Evolutionary conservation across 2,888 invertebrate species (phyloP), one percentile per base, ranked within the genome.

Genomic region (Melikaiella ostensackeni): DNA sequence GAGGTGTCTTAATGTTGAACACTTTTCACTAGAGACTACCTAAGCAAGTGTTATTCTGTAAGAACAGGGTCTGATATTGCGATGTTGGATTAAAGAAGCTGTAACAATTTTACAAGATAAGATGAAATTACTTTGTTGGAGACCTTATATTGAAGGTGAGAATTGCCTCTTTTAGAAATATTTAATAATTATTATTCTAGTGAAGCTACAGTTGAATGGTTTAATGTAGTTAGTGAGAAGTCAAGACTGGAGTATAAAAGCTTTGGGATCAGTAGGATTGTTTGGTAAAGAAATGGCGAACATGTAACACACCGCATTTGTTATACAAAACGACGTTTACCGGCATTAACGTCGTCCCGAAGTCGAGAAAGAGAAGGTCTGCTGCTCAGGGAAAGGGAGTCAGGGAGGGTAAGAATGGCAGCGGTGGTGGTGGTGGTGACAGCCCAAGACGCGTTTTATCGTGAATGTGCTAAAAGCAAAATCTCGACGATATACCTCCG

Each of bases 401-500:
- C 9, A 74, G 81, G 78, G 79, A 74, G 76, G n/a, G 76, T 24
- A 57, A 16, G 75, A 59, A 77, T 33, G 75, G 78, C 74, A 76
- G 74, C 75, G 75, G 42, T 42, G 4, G 76, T 77, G 77, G 70
- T 76, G 70, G 61, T 42, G 76, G 61, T 61, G 64, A 80, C 80
- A 77, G 79, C 82, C 77, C 80, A 79, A 80, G 82, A 83, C 87
- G 86, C 88, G 86, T 90, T 89, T 90, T 90, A 90, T 90, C 89
- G 89, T 86, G 87, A 89, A 89, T 89, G 90, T 89, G 90, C 90
- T 90, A 90, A 90, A 90, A 90, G 90, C 90, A 89, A 91, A 91
- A 91, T 90, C 89, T 89, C 88, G 87, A 87, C 87, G 88, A 90
- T 89, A 90, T 88, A 88, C 87, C 88, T 88, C 85, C 86, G 88